A percentile compares a stretch with the other conserved stretches of the same genome.
These are phyloP conservation scores for Limnephilus marmoratus DNA, from an alignment of 2,888 invertebrate species.

Conservation along the genomic window DNA sequence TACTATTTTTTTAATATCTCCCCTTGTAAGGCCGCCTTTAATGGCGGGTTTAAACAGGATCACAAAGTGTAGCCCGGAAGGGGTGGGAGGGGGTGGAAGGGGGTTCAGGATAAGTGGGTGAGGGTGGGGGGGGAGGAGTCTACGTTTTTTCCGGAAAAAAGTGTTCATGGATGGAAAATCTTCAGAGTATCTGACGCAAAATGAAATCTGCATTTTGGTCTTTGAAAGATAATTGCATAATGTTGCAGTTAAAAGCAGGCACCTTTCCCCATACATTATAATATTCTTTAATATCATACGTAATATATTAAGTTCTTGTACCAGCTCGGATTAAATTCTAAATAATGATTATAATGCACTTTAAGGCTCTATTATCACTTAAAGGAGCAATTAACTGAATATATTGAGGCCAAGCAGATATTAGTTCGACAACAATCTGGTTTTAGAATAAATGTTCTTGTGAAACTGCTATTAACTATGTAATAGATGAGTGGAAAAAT, in stretches of 20 bases:
- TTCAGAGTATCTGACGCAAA: not conserved
- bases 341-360: too few species aligned
- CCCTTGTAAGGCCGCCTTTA: slow-evolving; percentile 65
- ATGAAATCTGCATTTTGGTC: not conserved
- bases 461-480: too few species aligned
- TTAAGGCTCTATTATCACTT: too few species aligned
- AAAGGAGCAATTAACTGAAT: too few species aligned
- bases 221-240: not conserved
- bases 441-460: too few species aligned
- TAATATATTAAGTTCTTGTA: too few species aligned
- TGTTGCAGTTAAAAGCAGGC: not conserved
- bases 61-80: slow-evolving; percentile 60
- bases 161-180: slow-evolving; percentile 29
- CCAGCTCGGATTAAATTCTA: too few species aligned
- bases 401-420: too few species aligned
- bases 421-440: too few species aligned
- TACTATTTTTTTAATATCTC: slow-evolving; percentile 67
- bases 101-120: not conserved
- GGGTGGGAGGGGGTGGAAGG: slow-evolving; percentile 37
- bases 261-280: not conserved
- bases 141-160: not conserved
- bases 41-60: slow-evolving; percentile 66
- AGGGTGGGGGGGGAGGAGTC: slow-evolving; percentile 4
- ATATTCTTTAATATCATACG: too few species aligned
- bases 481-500: too few species aligned